Base-by-base conservation (phyloP, 2,797 vertebrate genomes). In the Pseudochromis fuscus region DNA sequence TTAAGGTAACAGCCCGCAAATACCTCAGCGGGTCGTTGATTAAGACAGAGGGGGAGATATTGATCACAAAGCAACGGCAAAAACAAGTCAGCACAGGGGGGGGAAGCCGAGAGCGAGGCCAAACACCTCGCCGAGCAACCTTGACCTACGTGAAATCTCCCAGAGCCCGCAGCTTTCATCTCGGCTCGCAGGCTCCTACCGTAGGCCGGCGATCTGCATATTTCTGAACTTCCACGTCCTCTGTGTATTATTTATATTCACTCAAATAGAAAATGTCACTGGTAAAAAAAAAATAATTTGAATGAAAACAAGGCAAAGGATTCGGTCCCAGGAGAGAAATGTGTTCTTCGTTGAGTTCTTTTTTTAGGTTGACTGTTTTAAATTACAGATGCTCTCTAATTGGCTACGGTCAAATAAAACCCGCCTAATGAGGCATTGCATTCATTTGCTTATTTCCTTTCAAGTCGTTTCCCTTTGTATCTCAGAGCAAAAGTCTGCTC, bases 331-430 rank as follows among this genome's bases (percentile, higher is more conserved):
- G 16, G 81, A 79, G 89, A 70, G 72, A 78, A 84, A 82, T 61
- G 71, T 71, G 84, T 77, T 91, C 80, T 84, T 87, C 18, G 57
- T 81, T 49, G 66, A 80, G 67, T 86, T n/a, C 86, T 92, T 86
- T 90, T 92, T 91, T 92, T 86, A 85, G 87, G 85, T 79, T 77
- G 87, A 87, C 86, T 91, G 81, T 91, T 92, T 92, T 89, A 92
- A 92, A 92, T 92, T 88, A 90, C 87, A 88, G 85, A 88, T 88
- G 87, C 87, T 89, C 81, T 91, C 88, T 93, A 93, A 94, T 91
- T 91, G 91, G 90, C 89, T 72, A 90, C 77, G 85, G 89, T 91
- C 89, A 93, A 92, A 93, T 92, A 92, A 91, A 93, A 90, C 82
- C 84, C 65, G 75, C 77, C 91, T 92, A 92, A 94, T 92, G 91